phyloP scores from a whole-genome alignment of 2,113 vertebrate species.

The Coptodon bakossiorum region DNA sequence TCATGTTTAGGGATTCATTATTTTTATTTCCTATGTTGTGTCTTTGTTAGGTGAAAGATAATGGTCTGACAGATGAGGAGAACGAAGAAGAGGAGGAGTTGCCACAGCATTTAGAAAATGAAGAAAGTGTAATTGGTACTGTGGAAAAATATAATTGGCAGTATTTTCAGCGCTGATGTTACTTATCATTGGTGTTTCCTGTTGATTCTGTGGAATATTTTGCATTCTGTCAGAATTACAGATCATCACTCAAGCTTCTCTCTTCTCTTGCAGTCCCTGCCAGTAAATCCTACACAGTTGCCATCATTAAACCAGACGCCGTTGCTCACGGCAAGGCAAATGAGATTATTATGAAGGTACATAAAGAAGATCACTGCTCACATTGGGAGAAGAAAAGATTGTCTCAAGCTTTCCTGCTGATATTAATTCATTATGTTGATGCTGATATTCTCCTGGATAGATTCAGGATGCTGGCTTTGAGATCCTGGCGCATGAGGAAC shows the following conservation, averaged over 20 bases:
- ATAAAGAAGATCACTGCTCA: background rate
- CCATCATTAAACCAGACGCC: constrained; percentile 84
- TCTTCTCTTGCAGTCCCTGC: constrained; percentile 61
- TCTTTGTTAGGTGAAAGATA: constrained; percentile 59
- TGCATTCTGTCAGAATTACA: background rate
- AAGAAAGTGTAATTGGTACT: constrained; percentile 69
- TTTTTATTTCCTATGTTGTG: background rate
- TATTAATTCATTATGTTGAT: background rate
- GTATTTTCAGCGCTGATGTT: background rate
- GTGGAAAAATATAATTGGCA: background rate
- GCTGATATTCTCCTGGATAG: constrained; percentile 49
- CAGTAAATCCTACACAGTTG: constrained; percentile 76
- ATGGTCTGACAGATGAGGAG: constrained; percentile 50
- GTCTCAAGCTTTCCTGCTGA: constrained; percentile 15
- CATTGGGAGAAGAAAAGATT: constrained; percentile 1
- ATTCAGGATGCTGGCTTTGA: constrained; percentile 84
- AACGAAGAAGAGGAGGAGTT: constrained; percentile 40
- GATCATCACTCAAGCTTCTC: background rate
- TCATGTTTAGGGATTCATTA: background rate
- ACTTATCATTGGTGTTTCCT: background rate
- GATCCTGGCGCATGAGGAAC: constrained; percentile 76
- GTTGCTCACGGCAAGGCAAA: constrained; percentile 79
- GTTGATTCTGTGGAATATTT: background rate
- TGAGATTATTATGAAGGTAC: constrained; percentile 86
- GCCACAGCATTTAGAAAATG: constrained; percentile 25